Percentiles rank a stretch among this genome's conserved stretches.
These are phyloP conservation scores for Osmerus eperlanus DNA, from an alignment of 2,113 vertebrate species.

Conservation along the genomic window DNA sequence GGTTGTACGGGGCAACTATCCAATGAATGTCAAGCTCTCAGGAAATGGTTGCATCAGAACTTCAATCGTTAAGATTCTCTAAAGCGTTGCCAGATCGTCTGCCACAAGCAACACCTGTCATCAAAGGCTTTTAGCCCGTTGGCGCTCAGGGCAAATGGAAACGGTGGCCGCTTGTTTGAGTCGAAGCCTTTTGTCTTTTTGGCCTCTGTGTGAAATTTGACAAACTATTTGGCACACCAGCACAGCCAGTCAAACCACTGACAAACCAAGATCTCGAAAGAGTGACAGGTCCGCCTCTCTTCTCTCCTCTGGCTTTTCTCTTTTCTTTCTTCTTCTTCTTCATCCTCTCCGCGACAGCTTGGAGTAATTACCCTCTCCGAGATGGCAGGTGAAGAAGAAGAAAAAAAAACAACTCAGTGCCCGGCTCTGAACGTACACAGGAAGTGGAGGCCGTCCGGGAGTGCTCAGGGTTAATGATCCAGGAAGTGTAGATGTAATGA, in stretches of 20 bases:
- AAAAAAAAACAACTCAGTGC: no score
- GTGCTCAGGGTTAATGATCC: constrained; percentile 3
- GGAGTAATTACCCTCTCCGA: no score
- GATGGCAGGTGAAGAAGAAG: no score
- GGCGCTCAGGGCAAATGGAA: constrained; percentile 11
- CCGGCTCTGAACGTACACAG: neutral
- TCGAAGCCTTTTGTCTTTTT: constrained; percentile 13
- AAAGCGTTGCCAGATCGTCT: constrained; percentile 22
- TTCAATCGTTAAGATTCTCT: constrained; percentile 18
- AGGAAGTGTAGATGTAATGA: neutral
- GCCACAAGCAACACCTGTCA: constrained; percentile 33
- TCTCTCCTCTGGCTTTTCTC: no score
- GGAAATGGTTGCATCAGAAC: constrained; percentile 13
- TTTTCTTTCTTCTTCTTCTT: no score
- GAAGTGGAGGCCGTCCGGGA: neutral
- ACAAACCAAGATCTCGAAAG: no score
- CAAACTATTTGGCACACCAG: neutral
- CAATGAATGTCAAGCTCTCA: constrained; percentile 11
- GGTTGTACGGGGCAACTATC: constrained; percentile 16
- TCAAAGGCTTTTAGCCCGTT: constrained; percentile 16
- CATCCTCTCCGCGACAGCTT: no score
- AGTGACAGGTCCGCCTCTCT: no score
- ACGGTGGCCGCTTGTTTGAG: constrained; percentile 7
- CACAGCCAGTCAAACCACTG: no score
- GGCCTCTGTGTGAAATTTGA: neutral